Base-by-base conservation (phyloP, 1,140 invertebrate genomes). In the Apis florea region DNA sequence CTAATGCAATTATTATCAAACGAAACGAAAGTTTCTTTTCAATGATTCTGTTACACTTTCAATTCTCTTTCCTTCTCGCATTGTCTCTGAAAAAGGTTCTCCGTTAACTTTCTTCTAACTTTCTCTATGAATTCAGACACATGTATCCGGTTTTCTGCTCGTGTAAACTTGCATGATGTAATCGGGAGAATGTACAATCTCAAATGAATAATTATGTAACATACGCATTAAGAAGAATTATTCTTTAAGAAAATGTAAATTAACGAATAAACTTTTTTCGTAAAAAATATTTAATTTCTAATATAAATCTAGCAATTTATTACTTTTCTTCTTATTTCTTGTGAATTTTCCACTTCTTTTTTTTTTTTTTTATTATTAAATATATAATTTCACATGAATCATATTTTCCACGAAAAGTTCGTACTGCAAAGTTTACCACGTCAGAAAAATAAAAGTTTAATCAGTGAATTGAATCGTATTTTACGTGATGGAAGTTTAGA, bases 111-210 rank as follows among this genome's bases (percentile, higher is more conserved):
- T 40, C 58, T n/a, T 61, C 10, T 12, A 53, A 72, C 58, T 79
- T 54, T 79, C 69, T 73, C 68, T 21, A 47, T n/a, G 10, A n/a
- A 61, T 24, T 10, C 31, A n/a, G 17, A 53, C n/a, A n/a, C n/a
- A n/a, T 53, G 24, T 53, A 61, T 61, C 26, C 19, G 11, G 24
- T 5, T n/a, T 21, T 47, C 8, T 15, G 17, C 13, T 15, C 9
- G n/a, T 19, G 40, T 17, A 26, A 17, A 19, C 21, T 17, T 3
- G 1, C 9, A 0, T 9, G 24, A 26, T 0, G 66, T 4, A 71
- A 79, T 69, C 47, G 56, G 15, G 76, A 71, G 61, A 79, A 56
- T 61, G 12, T 49, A 17, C n/a, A 79, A 79, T 63, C 19, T 40
- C 15, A 40, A 40, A 40, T 2, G 11, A 17, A 4, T 2, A 13